Evolutionary conservation across 23 tunicate genomes (phyloP), one percentile per base, ranked within the genome.

Genomic region (Aplidium turbinatum): DNA sequence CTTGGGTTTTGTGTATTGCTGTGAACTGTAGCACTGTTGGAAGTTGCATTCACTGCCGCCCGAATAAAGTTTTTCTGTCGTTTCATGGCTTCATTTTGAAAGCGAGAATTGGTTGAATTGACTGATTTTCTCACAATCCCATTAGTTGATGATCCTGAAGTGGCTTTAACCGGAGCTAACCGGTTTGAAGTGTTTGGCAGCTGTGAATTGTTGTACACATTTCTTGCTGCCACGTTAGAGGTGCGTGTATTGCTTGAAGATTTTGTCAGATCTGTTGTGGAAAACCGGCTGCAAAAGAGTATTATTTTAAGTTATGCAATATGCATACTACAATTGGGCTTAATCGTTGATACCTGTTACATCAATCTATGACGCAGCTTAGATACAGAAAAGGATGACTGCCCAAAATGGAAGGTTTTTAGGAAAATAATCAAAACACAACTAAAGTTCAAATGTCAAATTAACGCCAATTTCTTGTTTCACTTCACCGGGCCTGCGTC

Each of bases 41-140:
- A 6, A 29, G 47, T 70, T 19, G 51, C 52, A 57, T 87, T 87
- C 63, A 80, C 94, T 16, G 86, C 73, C 29, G 63, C 86, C 0
- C 80, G 72, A 1, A 87, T 87, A 13, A 87, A 65, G 35, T 77
- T 72, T 46, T 73, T 73, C 38, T 87, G 94, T 18, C 94, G 85
- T 20, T 66, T 79, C 40, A 75, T 70, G 64, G 56, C 34, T 35
- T 78, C 80, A 22, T 45, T 72, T 39, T 38, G 36, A 19, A 40
- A 31, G 2, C 30, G 78, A 5, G 16, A 11, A 22, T 28, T 35
- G 24, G 57, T 28, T 0, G 67, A 35, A 28, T 52, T 63, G 1
- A 30, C 18, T 16, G 77, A 24, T 11, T 33, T 35, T 22, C 68
- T 31, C 23, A 36, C 56, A 18, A 60, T 29, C 53, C 36, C 13